phyloP scores from a whole-genome alignment of 2,797 vertebrate species.

The Peromyscus nudipes region DNA sequence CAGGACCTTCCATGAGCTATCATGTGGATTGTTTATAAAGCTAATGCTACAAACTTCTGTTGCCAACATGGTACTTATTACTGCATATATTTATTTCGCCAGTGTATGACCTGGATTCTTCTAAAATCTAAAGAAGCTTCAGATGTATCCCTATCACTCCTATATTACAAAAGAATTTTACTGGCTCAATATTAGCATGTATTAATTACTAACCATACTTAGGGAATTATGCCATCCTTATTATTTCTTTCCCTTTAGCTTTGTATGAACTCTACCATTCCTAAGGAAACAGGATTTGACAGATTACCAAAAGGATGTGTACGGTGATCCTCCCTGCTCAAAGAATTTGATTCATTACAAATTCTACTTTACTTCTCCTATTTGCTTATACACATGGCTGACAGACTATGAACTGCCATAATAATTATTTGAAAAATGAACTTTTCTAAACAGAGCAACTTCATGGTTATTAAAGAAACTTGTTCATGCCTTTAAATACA shows the following conservation, averaged over 20 bases:
- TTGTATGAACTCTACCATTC: not conserved
- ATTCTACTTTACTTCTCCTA: not conserved
- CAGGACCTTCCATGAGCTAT: not conserved
- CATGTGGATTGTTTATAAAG: not conserved
- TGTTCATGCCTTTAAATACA: not conserved
- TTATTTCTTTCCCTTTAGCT: not conserved
- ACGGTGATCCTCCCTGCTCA: not conserved
- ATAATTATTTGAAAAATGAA: not conserved
- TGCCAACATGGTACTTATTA: not conserved
- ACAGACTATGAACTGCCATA: not conserved
- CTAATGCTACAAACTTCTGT: not conserved
- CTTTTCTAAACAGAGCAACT: not conserved
- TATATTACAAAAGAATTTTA: not conserved
- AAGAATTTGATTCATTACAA: not conserved
- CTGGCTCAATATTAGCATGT: not conserved
- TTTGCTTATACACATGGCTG: not conserved
- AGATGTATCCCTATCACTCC: not conserved
- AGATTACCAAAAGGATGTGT: not conserved
- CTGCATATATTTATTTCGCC: not conserved
- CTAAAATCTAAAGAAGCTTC: not conserved
- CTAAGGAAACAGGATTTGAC: not conserved
- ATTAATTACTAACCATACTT: not conserved
- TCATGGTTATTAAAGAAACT: not conserved
- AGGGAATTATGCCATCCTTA: not conserved
- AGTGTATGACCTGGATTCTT: not conserved